A percentile compares a stretch with the other conserved stretches of the same genome.
phyloP scores from a whole-genome alignment of 2,113 vertebrate genomes.

The Pedetes capensis region DNA sequence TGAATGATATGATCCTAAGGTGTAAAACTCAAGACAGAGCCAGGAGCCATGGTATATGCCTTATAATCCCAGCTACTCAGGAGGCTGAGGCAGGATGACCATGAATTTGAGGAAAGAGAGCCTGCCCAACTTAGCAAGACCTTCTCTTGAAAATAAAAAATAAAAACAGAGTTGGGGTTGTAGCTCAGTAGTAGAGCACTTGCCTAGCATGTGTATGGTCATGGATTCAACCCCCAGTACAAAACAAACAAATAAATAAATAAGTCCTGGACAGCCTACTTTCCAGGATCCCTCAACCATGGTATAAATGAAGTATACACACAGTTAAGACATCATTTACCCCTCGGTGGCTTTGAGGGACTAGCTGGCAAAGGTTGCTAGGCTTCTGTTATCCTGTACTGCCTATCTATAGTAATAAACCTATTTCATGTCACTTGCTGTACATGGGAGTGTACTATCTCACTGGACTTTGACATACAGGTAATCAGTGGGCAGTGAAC shows the following conservation, averaged over 20 bases:
- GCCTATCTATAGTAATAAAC: background rate
- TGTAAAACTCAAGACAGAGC: background rate
- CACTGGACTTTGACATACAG: background rate
- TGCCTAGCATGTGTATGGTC: no score
- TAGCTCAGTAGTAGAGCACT: no score
- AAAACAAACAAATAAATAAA: no score
- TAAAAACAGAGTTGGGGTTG: no score
- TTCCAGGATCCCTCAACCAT: background rate
- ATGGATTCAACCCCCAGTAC: no score
- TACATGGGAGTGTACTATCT: background rate
- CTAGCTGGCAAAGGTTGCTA: background rate
- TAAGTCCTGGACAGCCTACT: background rate
- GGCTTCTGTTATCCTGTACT: background rate
- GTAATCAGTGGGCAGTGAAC: no score
- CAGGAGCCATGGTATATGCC: no score
- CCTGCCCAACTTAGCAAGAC: no score
- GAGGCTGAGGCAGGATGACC: no score
- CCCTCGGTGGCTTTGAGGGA: fast-evolving
- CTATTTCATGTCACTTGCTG: background rate
- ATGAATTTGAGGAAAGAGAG: no score
- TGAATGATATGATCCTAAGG: background rate
- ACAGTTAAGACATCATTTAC: background rate
- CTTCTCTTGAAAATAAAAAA: no score
- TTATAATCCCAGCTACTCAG: no score
- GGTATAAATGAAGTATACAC: background rate